Percentiles rank a stretch among this genome's conserved stretches.
phyloP scores from a whole-genome alignment of 2,797 vertebrate genomes.

The Myotis daubentonii region DNA sequence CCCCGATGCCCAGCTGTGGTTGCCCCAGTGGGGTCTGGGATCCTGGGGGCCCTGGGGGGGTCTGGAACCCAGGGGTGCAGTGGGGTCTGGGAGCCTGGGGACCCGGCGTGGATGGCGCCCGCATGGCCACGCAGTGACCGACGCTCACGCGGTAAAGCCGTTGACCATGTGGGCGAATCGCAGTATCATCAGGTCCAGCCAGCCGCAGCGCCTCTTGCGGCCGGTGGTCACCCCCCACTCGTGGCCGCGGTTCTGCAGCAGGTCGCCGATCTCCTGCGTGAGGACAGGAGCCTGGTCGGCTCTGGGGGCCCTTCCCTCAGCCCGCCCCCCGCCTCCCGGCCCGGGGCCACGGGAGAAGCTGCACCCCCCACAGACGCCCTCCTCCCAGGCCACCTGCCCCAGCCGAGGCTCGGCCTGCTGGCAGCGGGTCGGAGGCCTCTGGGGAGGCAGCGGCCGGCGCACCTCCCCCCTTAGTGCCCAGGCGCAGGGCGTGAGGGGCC shows the following conservation, averaged over 20 bases:
- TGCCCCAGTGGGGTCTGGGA: no score
- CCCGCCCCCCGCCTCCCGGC: fast-evolving
- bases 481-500: neutral
- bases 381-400: fast-evolving
- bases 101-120: fast-evolving
- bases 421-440: no score
- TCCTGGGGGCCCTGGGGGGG: no score
- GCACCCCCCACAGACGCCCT: neutral
- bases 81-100: no score
- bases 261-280: constrained; percentile 91
- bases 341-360: fast-evolving
- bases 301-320: neutral
- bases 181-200: constrained; percentile 97
- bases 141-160: constrained; percentile 96
- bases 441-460: neutral
- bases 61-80: fast-evolving
- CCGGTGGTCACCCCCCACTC: constrained; percentile 98
- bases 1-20: neutral
- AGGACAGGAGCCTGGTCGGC: neutral
- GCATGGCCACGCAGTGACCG: fast-evolving
- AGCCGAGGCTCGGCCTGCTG: neutral
- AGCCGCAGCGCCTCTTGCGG: constrained; percentile 97
- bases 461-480: neutral
- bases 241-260: constrained; percentile 95
- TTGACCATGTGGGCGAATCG: constrained; percentile 99